Evolutionary conservation across 2,113 vertebrate genomes (phyloP).

Genomic region (Chaetodon auriga): DNA sequence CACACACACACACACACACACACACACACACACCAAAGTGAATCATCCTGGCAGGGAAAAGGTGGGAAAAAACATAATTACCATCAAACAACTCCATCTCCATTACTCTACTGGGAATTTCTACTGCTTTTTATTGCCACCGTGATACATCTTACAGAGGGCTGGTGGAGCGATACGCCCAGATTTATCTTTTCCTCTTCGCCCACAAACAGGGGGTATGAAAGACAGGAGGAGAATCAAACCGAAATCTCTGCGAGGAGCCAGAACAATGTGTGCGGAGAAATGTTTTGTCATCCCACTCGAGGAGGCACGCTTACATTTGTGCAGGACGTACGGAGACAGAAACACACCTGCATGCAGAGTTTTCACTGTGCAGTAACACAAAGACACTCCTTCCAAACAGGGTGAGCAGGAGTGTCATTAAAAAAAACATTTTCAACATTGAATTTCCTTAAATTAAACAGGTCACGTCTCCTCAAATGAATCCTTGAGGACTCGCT

Average conservation of each 20-base stretch:
- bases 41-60: constrained; percentile 63
- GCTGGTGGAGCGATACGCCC: constrained; percentile 28
- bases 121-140: constrained; percentile 71
- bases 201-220: constrained; percentile 8
- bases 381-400: constrained; percentile 12
- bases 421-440: not conserved
- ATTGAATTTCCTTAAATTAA: not conserved
- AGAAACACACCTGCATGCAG: not conserved
- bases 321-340: not conserved
- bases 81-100: constrained; percentile 71
- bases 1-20: constrained; percentile 39
- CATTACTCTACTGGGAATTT: constrained; percentile 70
- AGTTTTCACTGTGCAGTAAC: not conserved
- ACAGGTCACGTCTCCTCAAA: constrained; percentile 7
- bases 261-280: not conserved
- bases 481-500: not conserved
- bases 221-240: constrained; percentile 15
- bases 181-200: constrained; percentile 47
- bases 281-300: constrained; percentile 4
- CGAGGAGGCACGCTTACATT: not conserved
- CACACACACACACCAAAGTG: constrained; percentile 49
- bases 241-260: not conserved
- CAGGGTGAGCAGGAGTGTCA: not conserved
- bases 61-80: constrained; percentile 78
- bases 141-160: constrained; percentile 44